Evolutionary conservation across 1,140 invertebrate species (phyloP).

Genomic region (Eciton burchellii): DNA sequence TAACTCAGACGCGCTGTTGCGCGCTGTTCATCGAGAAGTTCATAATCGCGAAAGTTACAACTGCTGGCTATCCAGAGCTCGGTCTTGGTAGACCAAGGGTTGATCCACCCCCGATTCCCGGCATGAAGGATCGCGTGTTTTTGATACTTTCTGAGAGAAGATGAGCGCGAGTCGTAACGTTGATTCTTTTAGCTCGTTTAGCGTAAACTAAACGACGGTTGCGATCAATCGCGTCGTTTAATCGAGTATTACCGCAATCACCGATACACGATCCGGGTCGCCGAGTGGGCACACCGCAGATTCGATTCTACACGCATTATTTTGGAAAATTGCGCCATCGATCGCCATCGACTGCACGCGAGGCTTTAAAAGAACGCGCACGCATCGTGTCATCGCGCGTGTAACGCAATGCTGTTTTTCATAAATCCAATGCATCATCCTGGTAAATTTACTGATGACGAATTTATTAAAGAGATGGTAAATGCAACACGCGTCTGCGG

Average conservation of each 20-base stretch:
- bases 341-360: neutral
- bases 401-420: slow-evolving; percentile 10
- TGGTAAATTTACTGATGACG: neutral
- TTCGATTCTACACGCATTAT: neutral
- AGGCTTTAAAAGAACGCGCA: neutral
- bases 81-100: no score
- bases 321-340: neutral
- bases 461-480: neutral
- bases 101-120: no score
- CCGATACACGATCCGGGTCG: slow-evolving; percentile 1
- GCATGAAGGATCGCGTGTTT: no score
- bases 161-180: no score
- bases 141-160: no score
- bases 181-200: no score
- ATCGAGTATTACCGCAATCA: neutral
- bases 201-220: no score
- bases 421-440: neutral
- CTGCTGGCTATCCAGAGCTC: neutral
- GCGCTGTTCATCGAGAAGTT: slow-evolving; percentile 48
- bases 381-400: neutral
- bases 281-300: neutral
- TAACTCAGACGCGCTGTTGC: slow-evolving; percentile 40
- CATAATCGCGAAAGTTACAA: slow-evolving; percentile 55
- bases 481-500: neutral
- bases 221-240: neutral